Evolutionary conservation across 1,140 invertebrate genomes (phyloP).

Genomic region (Drosophila auraria): DNA sequence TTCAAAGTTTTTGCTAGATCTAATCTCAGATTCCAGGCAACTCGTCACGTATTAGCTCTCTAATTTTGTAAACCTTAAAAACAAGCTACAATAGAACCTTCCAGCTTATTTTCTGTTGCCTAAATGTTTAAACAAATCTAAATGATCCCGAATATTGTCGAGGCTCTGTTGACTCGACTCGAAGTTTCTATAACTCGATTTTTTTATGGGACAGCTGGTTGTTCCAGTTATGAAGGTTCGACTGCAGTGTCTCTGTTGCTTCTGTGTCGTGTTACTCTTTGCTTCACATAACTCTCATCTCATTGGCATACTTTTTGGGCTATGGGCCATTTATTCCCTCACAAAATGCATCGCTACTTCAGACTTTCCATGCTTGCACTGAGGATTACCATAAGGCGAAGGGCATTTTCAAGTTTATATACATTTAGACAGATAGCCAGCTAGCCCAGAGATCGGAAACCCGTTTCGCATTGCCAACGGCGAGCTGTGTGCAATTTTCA

Average conservation of each 20-base stretch:
- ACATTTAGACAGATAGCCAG: neutral
- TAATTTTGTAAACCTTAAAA: no score
- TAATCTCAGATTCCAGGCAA: neutral
- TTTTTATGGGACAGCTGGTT: neutral
- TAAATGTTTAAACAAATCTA: neutral
- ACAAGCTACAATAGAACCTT: neutral
- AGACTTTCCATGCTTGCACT: conserved; percentile 3
- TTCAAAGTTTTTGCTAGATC: neutral
- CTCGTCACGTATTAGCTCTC: neutral
- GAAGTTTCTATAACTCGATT: neutral
- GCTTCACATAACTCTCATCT: conserved; percentile 11
- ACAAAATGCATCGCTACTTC: neutral
- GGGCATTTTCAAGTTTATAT: conserved; percentile 36
- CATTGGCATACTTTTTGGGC: conserved; percentile 10
- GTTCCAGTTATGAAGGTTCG: conserved; percentile 28
- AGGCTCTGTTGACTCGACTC: neutral
- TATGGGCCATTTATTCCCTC: conserved; percentile 5
- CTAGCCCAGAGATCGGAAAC: conserved; percentile 16
- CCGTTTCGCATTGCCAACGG: conserved; percentile 41
- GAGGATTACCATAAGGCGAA: conserved; percentile 35
- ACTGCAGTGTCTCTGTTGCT: conserved; percentile 15
- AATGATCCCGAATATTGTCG: neutral
- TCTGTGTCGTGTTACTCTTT: conserved; percentile 13
- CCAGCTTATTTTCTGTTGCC: neutral
- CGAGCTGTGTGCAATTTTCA: conserved; percentile 41